Base-by-base conservation (phyloP, 1,140 invertebrate species). In the Heterodera schachtii region DNA sequence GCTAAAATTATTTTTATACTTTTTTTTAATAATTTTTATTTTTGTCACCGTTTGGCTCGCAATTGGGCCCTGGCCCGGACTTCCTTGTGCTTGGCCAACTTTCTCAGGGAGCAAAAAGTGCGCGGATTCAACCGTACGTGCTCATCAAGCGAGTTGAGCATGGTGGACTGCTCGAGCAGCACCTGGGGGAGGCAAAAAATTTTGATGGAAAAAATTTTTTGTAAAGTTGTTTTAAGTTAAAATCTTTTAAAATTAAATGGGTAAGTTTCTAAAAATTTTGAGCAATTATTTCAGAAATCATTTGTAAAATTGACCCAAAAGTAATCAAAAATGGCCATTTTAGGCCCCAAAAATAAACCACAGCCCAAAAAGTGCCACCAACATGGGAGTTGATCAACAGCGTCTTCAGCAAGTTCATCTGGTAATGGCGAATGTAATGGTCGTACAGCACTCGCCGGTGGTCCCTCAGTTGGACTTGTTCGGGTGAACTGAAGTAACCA, bases 391-490 rank as follows among this genome's bases (percentile, higher is more conserved):
- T 69, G 66, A 84, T 52, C 21, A 83, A 31, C 46, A 83, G 43
- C 16, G 76, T 83, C 67, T 84, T 83, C 46, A 83, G 75, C 71
- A 83, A 60, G 60, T 84, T 83, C 73, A 83, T 84, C 16, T 83
- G 64, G 52, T 83, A 81, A 70, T 83, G 75, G 11, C 82, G 82
- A 79, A 83, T 83, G 70, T 84, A 83, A 74, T 83, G 82, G 43
- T 83, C 82, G 57, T 83, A 83, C 19, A 83, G 73, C 41, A 83
- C 82, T 64, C 83, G 21, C 73, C 73, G 49, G 46, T 83, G 75
- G 60, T 84, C 82, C 43, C 82, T 57, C 31, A 83, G 57, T 47
- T 83, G 82, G 13, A 84, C 82, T 52, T 83, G 64, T 46, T 83
- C 73, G 49, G 80, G 49, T 44, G 82, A 67, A 79, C 70, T 83